Evolutionary conservation across 2,888 invertebrate genomes (phyloP).

Genomic region (Tachina grossa): DNA sequence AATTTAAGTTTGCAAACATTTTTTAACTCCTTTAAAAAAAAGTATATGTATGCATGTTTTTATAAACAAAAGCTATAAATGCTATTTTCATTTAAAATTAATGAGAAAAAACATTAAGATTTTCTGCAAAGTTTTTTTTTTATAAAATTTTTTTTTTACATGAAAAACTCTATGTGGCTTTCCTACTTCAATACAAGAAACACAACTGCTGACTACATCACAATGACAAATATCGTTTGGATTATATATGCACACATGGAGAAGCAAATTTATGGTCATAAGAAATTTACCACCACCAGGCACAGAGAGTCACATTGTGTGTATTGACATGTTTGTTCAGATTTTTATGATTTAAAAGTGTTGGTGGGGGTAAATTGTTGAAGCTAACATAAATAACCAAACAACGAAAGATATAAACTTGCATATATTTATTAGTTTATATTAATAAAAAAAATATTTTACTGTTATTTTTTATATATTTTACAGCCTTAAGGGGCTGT

Average conservation of each 20-base stretch:
- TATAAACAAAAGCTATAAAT: conserved; percentile 11
- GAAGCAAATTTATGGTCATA: conserved; percentile 11
- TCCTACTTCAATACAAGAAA: not conserved
- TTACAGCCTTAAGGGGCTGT: conserved; percentile 15
- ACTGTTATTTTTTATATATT: conserved; percentile 17
- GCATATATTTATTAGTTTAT: conserved; percentile 17
- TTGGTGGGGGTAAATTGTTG: conserved; percentile 8
- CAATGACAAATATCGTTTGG: conserved; percentile 18
- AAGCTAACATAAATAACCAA: conserved; percentile 11
- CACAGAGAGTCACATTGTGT: no score
- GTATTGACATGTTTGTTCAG: not conserved
- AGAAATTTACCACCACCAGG: not conserved
- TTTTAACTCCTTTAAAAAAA: no score
- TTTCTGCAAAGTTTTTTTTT: not conserved
- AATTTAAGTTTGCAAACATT: no score
- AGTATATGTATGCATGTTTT: not conserved
- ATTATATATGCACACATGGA: not conserved
- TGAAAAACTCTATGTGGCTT: not conserved
- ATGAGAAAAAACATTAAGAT: not conserved
- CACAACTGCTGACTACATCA: conserved; percentile 12
- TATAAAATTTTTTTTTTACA: not conserved
- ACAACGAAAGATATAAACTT: not conserved
- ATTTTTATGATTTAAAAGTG: conserved; percentile 31
- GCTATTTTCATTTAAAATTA: not conserved
- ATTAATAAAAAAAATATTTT: not conserved